Evolutionary conservation across 2,113 vertebrate genomes (phyloP).

Genomic region (Aspiorhynchus laticeps): DNA sequence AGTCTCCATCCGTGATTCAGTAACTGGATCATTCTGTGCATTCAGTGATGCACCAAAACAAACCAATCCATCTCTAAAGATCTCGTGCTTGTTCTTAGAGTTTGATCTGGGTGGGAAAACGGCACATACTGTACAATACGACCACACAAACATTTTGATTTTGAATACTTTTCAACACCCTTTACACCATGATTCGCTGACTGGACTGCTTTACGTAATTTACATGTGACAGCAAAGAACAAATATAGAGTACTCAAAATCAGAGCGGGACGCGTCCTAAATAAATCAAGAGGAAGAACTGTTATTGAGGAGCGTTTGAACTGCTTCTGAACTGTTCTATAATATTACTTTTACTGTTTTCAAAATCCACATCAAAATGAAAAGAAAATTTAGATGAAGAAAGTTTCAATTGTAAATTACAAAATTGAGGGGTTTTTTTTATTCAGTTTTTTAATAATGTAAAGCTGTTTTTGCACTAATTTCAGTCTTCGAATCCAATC

Average conservation of each 20-base stretch:
- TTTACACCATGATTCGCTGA: background rate
- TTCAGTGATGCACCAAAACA: background rate
- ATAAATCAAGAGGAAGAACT: background rate
- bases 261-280: background rate
- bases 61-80: background rate
- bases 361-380: no score
- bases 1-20: slow-evolving; percentile 48
- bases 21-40: slow-evolving; percentile 40
- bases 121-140: background rate
- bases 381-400: no score
- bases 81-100: background rate
- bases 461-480: no score
- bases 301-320: no score
- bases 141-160: background rate
- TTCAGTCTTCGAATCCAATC: no score
- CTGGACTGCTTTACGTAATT: background rate
- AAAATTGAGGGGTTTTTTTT: no score
- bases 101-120: background rate
- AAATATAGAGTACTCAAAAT: background rate
- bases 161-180: background rate
- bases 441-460: no score
- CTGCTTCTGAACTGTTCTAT: background rate
- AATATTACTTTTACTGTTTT: background rate
- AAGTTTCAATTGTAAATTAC: no score
- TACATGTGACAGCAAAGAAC: background rate